Evolutionary conservation across 2,113 vertebrate species (phyloP), one percentile per base, ranked within the genome.

Genomic region (Carollia perspicillata): DNA sequence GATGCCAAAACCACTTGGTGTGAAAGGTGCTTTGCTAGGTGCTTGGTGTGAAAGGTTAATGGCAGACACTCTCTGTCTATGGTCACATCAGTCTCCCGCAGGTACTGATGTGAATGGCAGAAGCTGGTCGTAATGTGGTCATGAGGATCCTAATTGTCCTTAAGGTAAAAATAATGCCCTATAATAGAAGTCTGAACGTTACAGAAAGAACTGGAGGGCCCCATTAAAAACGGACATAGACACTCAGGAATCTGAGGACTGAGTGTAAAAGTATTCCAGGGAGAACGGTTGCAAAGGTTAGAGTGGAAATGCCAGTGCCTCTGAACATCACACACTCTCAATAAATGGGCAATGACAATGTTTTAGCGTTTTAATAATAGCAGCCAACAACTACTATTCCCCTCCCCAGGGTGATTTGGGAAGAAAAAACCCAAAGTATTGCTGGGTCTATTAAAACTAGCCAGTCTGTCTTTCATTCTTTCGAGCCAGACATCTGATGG

Each of bases 371-470:
- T 94, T 95, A 77, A 88, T 92, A 95, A 93, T 81, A 93, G 58
- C 69, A 92, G 49, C 66, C 79, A 84, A 66, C 22, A 77, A 49
- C 23, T 30, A 92, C 58, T 30, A 84, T 55, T 35, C 47, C 35
- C 65, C 47, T 18, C 8, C 53, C 75, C 8, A 60, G 55, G 63
- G 35, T 77, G 44, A 87, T 74, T 60, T 74, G 33, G 68, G 30
- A 85, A 30, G 14, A 11, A 63, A 40, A 66, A 88, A 30, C 0
- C 2, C 33, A 89, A 89, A 89, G 65, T 74, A 84, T 88, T 91
- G 93, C 53, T 89, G 96, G 96, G 96, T 97, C 97, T 98, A 63
- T 96, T 91, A 84, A 95, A 96, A 96, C 90, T 98, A 84, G 83
- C 94, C 97, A 97, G 83, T 84, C 77, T 88, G 66, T 88, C 92